These are phyloP conservation scores for Pseudopodoces humilis DNA, from an alignment of 2,113 vertebrate genomes.

Conservation along the genomic window DNA sequence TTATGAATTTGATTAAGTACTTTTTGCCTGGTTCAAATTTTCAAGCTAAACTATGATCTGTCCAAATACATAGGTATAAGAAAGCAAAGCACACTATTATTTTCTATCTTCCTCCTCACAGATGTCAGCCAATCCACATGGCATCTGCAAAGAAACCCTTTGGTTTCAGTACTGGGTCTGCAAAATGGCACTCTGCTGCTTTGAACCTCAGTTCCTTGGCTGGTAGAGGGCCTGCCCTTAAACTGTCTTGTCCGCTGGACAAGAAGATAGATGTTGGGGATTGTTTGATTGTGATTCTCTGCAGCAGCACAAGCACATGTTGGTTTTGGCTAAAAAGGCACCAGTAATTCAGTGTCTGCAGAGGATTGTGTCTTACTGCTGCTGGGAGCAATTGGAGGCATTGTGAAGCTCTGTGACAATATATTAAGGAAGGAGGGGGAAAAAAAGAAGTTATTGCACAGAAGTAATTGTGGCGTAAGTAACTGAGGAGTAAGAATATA, in stretches of 20 bases:
- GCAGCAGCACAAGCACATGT: not conserved
- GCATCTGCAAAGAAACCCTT: not conserved
- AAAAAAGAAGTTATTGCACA: not conserved
- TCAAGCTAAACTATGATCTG: not conserved
- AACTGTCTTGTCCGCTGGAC: not conserved
- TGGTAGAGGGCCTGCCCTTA: not conserved
- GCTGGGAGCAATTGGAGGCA: not conserved
- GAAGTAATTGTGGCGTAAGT: not conserved
- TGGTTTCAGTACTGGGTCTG: not conserved
- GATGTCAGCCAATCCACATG: not conserved
- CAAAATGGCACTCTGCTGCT: not conserved
- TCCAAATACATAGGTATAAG: not conserved
- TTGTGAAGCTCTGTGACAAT: not conserved
- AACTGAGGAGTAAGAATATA: not conserved
- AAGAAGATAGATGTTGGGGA: not conserved
- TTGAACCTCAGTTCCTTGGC: not conserved
- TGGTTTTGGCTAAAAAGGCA: not conserved
- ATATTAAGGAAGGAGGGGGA: not conserved
- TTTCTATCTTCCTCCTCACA: not conserved
- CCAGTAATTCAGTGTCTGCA: not conserved
- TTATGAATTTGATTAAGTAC: not conserved
- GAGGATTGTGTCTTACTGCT: not conserved
- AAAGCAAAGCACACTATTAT: not conserved
- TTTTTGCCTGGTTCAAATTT: not conserved
- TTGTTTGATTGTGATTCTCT: not conserved